Evolutionary conservation across 2,888 invertebrate species (phyloP).

Genomic region (Apamea crenata): DNA sequence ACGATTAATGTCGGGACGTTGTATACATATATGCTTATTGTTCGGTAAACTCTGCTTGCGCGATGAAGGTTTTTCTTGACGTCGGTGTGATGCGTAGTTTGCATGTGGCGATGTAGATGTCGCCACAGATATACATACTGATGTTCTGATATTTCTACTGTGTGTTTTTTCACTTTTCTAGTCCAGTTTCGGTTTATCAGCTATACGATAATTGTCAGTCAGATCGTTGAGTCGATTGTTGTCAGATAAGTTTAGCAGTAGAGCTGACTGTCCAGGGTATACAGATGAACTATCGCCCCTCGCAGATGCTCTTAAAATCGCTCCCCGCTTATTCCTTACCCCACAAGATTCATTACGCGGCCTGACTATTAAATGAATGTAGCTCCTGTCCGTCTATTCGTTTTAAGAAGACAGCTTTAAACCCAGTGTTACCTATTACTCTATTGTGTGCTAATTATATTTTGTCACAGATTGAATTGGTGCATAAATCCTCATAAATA

Average conservation of each 20-base stretch:
- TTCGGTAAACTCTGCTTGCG: too few relatives aligned
- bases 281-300: too few relatives aligned
- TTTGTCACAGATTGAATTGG: conserved; percentile 64
- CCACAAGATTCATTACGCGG: conserved; percentile 63
- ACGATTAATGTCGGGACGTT: neutral
- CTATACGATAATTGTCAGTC: neutral
- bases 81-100: neutral
- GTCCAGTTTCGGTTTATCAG: neutral
- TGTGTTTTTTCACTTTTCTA: neutral
- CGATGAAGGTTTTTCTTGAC: neutral
- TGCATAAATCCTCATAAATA: conserved; percentile 53
- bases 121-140: neutral
- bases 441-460: conserved; percentile 71
- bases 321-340: conserved; percentile 40
- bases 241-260: neutral
- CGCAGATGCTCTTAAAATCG: neutral
- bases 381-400: conserved; percentile 58
- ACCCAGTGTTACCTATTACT: conserved; percentile 47
- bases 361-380: conserved; percentile 72
- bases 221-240: too few relatives aligned
- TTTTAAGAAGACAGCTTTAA: conserved; percentile 62
- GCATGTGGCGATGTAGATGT: neutral
- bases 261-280: neutral
- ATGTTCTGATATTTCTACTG: neutral
- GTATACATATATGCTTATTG: neutral